These are phyloP conservation scores for Ganaspis sp. DNA, from an alignment of 1,140 invertebrate species.

Conservation along the genomic window DNA sequence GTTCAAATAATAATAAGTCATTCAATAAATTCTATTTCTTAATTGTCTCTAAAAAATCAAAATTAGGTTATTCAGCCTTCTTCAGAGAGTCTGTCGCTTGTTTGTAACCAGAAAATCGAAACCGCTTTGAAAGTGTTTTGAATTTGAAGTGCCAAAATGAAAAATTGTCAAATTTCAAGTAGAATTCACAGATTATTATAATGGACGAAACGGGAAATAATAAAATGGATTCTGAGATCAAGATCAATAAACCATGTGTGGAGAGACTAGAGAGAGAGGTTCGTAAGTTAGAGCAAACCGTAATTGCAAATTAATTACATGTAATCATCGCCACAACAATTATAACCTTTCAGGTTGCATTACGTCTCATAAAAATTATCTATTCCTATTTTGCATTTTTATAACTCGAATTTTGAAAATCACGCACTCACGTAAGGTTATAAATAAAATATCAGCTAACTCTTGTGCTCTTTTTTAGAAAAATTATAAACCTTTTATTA, in stretches of 20 bases:
- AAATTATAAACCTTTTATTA: no score
- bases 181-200: slow-evolving; percentile 50
- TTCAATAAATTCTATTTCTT: no score
- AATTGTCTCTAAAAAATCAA: no score
- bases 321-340: slow-evolving; percentile 35
- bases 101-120: slow-evolving; percentile 9
- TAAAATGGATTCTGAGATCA: slow-evolving; percentile 41
- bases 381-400: not conserved
- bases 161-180: slow-evolving; percentile 61
- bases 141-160: slow-evolving; percentile 44
- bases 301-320: slow-evolving; percentile 31
- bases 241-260: slow-evolving; percentile 52
- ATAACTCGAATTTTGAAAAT: not conserved
- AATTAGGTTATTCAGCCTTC: not conserved
- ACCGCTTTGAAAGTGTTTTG: slow-evolving; percentile 20
- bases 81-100: slow-evolving; percentile 12
- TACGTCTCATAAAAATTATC: slow-evolving; percentile 31
- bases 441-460: slow-evolving; percentile 30
- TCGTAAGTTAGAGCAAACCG: slow-evolving; percentile 44
- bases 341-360: slow-evolving; percentile 3
- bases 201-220: slow-evolving; percentile 48
- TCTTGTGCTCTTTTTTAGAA: no score
- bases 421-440: not conserved
- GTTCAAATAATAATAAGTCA: no score
- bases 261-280: slow-evolving; percentile 58